Base-by-base conservation (phyloP, 1,140 invertebrate genomes). In the Oscheius sp. region DNA sequence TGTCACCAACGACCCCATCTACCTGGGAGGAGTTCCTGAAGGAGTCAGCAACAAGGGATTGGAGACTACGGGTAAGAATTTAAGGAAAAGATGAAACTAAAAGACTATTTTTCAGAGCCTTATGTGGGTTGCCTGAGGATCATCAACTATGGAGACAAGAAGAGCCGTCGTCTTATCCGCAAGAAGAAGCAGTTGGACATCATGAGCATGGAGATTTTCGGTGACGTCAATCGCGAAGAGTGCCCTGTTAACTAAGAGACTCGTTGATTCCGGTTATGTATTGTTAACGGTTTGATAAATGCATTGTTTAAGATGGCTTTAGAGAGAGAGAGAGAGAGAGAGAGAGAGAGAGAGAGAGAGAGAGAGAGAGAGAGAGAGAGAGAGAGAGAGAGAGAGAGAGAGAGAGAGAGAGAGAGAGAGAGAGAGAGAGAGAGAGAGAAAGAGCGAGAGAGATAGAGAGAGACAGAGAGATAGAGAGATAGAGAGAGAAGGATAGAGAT, bases 1-100 rank as follows among this genome's bases (percentile, higher is more conserved):
- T 0, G 89, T 92, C 74, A 94, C 93, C 0, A 90, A 89, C 32
- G 90, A 93, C 78, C 90, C 92, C 0, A 85, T 98, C 1, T 97
- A 91, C 84, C 87, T 97, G 77, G 95, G 95, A 36, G 93, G 94
- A 0, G 90, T 95, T 84, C 90, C 90, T 20, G 77, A 89, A 46
- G 82, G 77, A 45, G 62, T 77, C 46, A 76, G 68, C 29, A 62
- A 76, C 29, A 74, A 76, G 32, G 81, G 82, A 38, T 68, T 83
- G 23, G 35, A 15, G 3, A 78, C 70, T 1, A 42, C 18, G 20
- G 61, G 66, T 68, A 31, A 42, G 64, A 15, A 59, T 15, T 13
- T 10, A 23, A 20, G 55, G 55, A 10, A 59, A 0, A 59, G 1
- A 59, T 10, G 23, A 10, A 59, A 10, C 55, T 15, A 23, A 59